Evolutionary conservation across 2,113 vertebrate genomes (phyloP), one percentile per base, ranked within the genome.

Genomic region (Alosa alosa): DNA sequence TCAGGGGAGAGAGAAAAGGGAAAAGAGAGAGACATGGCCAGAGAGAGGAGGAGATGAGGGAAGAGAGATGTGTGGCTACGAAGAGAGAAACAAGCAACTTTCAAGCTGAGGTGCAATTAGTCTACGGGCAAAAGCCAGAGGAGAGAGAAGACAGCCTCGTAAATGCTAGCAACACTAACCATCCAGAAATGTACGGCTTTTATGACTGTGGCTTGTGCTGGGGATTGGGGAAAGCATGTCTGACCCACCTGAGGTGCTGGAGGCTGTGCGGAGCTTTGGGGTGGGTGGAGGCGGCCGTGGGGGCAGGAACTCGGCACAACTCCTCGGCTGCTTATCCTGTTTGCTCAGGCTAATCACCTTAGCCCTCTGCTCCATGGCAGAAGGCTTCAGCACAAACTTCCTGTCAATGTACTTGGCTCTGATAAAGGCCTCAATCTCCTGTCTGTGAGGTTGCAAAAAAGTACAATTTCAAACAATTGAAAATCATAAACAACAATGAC

Each of bases 371-470:
- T 96, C 95, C 88, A 95, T 94, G 1, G 94, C 93, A 0, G 95
- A 94, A 0, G 93, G 95, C 82, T 92, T 93, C 8, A 91, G 93
- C 0, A 95, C 93, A 60, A 96, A 99, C 92, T 92, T 94, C 90
- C 93, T 97, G 84, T 99, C 97, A 90, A 99, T 98, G 0, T 99
- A 99, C 90, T 99, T 99, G 84, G 98, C 97, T 96, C 93, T 96
- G 93, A 99, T 99, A 94, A 97, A 99, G 8, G 96, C 93, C 92
- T 99, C 98, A 9, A 96, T 96, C 90, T 99, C 98, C 18, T 97
- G 97, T 91, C 98, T 99, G 92, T 0, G 13, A 36, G 31, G 68
- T 2, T 57, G 55, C 17, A 22, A 57, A 60, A 57, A 57, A 22
- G 17, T 17, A 4, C 18, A 18, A 52, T 15, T 15, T 52, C 11